These are phyloP conservation scores for Zosterops pallidus DNA, from an alignment of 2,113 vertebrate genomes.

Conservation along the genomic window DNA sequence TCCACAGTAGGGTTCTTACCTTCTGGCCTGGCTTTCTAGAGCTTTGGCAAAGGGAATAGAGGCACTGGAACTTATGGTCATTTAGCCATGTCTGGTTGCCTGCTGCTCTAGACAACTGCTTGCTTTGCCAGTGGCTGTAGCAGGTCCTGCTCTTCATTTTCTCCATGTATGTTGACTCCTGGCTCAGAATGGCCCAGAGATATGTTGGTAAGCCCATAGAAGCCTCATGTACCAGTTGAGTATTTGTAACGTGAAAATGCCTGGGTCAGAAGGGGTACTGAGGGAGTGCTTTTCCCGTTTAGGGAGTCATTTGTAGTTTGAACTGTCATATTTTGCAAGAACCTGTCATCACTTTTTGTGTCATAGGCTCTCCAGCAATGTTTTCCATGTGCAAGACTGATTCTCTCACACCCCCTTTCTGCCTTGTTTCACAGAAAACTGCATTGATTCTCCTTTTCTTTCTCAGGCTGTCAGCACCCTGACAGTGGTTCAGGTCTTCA, in stretches of 20 bases:
- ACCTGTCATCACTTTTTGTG: conserved; percentile 49
- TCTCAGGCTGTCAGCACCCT: neutral
- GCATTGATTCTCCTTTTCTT: conserved; percentile 1
- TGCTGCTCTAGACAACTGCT: neutral
- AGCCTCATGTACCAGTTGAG: neutral
- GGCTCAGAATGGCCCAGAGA: neutral
- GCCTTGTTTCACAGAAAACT: conserved; percentile 26
- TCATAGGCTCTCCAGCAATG: conserved; percentile 26
- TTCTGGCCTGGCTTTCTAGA: neutral
- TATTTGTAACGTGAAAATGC: neutral
- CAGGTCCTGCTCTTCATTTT: neutral
- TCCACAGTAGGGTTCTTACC: neutral
- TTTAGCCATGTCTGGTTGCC: neutral
- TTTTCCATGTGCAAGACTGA: conserved; percentile 43
- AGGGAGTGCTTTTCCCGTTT: conserved; percentile 28
- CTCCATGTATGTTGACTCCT: neutral
- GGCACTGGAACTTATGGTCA: neutral
- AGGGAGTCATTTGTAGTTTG: conserved; percentile 28
- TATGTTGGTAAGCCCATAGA: neutral
- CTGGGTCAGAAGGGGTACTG: neutral
- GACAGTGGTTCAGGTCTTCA: neutral
- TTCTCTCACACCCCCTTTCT: neutral
- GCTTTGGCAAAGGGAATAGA: neutral
- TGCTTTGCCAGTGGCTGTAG: neutral
- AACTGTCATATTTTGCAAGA: conserved; percentile 42